Percentiles rank a stretch among this genome's conserved stretches.
phyloP scores from a whole-genome alignment of 2,888 invertebrate species.

The Iphiclides podalirius region DNA sequence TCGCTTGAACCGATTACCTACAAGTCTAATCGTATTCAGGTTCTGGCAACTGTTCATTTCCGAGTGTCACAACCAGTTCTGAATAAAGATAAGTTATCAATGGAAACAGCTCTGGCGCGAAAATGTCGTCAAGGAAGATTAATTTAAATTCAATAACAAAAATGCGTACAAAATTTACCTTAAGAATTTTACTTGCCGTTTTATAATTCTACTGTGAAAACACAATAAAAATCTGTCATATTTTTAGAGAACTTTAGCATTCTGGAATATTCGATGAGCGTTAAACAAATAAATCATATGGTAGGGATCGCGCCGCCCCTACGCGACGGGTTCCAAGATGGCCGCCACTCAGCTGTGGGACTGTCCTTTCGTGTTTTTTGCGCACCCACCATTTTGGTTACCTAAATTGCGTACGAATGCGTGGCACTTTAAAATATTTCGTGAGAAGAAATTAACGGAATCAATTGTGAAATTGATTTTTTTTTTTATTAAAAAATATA shows the following conservation, averaged over 20 bases:
- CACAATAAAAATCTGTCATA: too few species aligned
- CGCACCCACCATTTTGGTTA: conserved; percentile 55
- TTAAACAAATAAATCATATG: conserved; percentile 61
- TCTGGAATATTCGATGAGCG: conserved; percentile 39
- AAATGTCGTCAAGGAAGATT: not conserved
- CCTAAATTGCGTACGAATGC: conserved; percentile 6
- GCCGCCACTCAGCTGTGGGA: conserved; percentile 59
- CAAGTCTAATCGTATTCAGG: conserved; percentile 11
- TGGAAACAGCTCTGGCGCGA: not conserved
- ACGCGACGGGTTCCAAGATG: conserved; percentile 61
- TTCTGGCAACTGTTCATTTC: conserved; percentile 4
- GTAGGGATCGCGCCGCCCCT: conserved; percentile 52
- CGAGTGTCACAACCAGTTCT: conserved; percentile 10
- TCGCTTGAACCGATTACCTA: conserved; percentile 18
- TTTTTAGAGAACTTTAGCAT: too few species aligned
- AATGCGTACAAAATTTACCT: too few species aligned
- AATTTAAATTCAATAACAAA: not conserved
- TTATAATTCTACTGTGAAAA: too few species aligned
- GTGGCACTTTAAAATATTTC: not conserved
- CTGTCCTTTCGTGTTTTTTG: conserved; percentile 53
- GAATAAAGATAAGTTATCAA: conserved; percentile 21
- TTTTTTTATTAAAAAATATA: not conserved
- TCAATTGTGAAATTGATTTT: too few species aligned
- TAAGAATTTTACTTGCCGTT: too few species aligned
- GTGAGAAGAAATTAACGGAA: conserved; percentile 12